Conservation (phyloP, 2,113 vertebrate species). For the Platysteira castanea region DNA sequence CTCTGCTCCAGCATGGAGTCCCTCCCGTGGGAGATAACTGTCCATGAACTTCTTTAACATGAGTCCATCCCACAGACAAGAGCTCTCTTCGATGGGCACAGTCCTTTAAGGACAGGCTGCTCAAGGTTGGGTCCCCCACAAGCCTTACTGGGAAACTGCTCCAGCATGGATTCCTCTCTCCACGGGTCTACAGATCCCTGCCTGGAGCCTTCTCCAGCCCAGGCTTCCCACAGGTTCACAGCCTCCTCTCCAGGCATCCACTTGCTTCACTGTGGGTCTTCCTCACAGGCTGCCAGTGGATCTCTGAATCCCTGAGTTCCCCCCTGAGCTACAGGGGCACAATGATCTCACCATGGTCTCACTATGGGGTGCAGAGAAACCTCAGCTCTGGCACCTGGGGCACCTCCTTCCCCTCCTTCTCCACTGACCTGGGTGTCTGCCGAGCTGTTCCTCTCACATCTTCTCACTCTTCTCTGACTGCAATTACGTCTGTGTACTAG, state of each 20-base stretch:
- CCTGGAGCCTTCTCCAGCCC: neutral
- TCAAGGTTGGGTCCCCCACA: neutral
- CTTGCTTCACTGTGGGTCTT: neutral
- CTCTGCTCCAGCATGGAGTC: neutral
- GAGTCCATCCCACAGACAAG: neutral
- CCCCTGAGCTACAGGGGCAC: neutral
- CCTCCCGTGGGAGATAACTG: neutral
- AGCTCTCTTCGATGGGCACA: neutral
- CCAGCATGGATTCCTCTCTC: neutral
- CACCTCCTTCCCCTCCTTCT: neutral
- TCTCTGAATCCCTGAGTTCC: neutral
- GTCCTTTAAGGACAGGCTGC: neutral
- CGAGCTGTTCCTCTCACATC: neutral
- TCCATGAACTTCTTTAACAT: neutral
- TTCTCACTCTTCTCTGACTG: neutral
- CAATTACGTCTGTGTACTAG: neutral
- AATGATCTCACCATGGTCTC: neutral
- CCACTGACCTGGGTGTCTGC: neutral
- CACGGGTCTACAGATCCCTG: neutral
- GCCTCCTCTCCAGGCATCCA: neutral
- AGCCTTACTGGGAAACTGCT: neutral
- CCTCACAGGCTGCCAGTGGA: neutral
- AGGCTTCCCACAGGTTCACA: neutral
- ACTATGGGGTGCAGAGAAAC: accelerated
- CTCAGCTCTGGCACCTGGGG: too few species aligned